Conservation (phyloP, 1,140 invertebrate species). For the Heliothis subflexa region DNA sequence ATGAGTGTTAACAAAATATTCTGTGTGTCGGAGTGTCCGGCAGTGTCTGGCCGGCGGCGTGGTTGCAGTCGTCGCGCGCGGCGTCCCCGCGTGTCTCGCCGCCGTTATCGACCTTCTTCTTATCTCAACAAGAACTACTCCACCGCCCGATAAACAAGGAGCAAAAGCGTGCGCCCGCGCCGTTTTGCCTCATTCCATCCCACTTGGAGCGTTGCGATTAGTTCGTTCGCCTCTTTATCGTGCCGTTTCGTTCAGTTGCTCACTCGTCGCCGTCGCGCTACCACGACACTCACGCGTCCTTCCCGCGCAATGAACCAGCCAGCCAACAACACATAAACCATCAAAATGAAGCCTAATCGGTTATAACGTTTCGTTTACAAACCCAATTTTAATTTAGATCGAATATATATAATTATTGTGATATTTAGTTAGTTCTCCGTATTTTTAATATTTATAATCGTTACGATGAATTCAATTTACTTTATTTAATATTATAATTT, state of each 20-base stretch:
- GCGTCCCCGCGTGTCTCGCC: conserved; percentile 54
- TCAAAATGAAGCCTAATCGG: conserved; percentile 85
- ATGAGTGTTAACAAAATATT: conserved; percentile 73
- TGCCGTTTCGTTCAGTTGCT: conserved; percentile 76
- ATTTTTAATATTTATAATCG: conserved; percentile 81
- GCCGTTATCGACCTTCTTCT: conserved; percentile 76
- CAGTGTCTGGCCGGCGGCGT: conserved; percentile 54
- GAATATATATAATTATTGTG: conserved; percentile 83
- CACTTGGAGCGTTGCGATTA: conserved; percentile 72
- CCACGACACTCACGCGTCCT: conserved; percentile 72
- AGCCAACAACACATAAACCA: conserved; percentile 84
- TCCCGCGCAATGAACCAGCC: conserved; percentile 80
- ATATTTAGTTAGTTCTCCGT: conserved; percentile 82
- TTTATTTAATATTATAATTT: conserved; percentile 74
- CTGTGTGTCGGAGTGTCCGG: conserved; percentile 59
- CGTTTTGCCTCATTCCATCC: conserved; percentile 81
- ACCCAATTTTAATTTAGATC: conserved; percentile 79
- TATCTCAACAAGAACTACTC: conserved; percentile 79
- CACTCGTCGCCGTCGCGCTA: conserved; percentile 77
- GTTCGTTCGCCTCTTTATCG: conserved; percentile 74
- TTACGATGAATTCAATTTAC: conserved; percentile 80
- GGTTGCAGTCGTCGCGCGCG: conserved; percentile 54
- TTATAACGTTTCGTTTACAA: conserved; percentile 83
- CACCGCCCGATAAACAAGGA: conserved; percentile 78
- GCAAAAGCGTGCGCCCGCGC: conserved; percentile 84